A percentile compares a stretch with the other conserved stretches of the same genome.
These are phyloP conservation scores for Luperina testacea DNA, from an alignment of 2,888 invertebrate species.

Conservation along the genomic window DNA sequence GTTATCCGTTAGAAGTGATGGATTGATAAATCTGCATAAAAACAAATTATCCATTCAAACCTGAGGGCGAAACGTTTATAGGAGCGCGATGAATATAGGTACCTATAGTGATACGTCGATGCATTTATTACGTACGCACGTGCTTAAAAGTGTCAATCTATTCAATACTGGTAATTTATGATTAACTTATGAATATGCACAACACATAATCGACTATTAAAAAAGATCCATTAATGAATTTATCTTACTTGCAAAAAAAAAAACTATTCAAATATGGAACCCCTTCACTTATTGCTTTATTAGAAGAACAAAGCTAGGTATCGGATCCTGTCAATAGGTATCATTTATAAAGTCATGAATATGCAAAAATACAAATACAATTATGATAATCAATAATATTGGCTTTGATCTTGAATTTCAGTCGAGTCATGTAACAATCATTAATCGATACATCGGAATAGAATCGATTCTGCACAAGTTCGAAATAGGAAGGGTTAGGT, in stretches of 20 bases:
- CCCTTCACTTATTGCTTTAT: slow-evolving; percentile 62
- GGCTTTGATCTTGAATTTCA: slow-evolving; percentile 76
- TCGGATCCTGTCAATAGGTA: slow-evolving; percentile 62
- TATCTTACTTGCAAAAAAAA: slow-evolving; percentile 69
- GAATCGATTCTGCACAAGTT: slow-evolving; percentile 36
- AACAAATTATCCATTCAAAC: not conserved
- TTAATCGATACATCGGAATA: slow-evolving; percentile 65
- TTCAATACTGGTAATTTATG: slow-evolving; percentile 74
- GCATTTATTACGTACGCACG: not conserved
- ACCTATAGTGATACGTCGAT: not conserved
- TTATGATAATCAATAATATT: slow-evolving; percentile 85
- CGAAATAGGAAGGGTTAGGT: slow-evolving; percentile 49
- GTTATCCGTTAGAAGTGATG: not conserved
- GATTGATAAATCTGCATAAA: not conserved
- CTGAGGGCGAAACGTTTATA: not conserved
- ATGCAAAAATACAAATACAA: slow-evolving; percentile 88
- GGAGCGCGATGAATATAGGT: not conserved
- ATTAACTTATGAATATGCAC: slow-evolving; percentile 84
- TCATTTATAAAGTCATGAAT: slow-evolving; percentile 80
- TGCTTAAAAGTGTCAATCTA: slow-evolving; percentile 33
- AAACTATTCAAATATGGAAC: slow-evolving; percentile 58
- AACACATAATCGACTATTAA: slow-evolving; percentile 56
- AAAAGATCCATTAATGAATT: slow-evolving; percentile 52
- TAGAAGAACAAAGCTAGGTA: slow-evolving; percentile 58
- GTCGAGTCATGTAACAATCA: slow-evolving; percentile 78